Percentiles rank a stretch among this genome's conserved stretches.
Evolutionary conservation across 1,140 invertebrate species (phyloP).

Genomic region (Drosophila suzukii): DNA sequence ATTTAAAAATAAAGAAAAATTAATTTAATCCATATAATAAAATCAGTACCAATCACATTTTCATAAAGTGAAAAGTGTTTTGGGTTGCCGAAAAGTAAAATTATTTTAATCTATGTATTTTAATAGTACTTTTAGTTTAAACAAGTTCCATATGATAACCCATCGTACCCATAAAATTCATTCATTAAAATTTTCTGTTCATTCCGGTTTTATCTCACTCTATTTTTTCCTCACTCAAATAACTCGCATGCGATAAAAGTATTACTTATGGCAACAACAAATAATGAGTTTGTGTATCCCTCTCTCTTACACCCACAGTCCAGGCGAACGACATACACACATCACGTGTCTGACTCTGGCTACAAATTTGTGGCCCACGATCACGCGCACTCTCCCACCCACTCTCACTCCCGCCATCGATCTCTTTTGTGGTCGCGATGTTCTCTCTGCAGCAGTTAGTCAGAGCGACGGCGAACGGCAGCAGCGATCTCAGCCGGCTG

Average conservation of each 20-base stretch:
- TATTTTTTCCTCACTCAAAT: background rate
- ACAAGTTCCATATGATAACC: no score
- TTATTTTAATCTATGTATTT: no score
- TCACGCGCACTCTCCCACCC: constrained; percentile 38
- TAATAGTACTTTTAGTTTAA: no score
- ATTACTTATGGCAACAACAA: constrained; percentile 4
- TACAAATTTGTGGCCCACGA: constrained; percentile 57
- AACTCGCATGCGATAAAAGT: constrained; percentile 15
- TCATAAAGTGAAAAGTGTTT: no score
- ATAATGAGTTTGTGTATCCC: constrained; percentile 18
- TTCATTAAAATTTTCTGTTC: no score
- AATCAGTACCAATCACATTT: no score
- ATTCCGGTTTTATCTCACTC: no score
- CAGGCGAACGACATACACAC: constrained; percentile 24
- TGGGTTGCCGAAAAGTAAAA: no score
- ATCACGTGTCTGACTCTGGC: constrained; percentile 63
- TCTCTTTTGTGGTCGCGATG: constrained; percentile 43
- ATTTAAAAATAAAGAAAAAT: no score
- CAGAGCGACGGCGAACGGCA: constrained; percentile 46
- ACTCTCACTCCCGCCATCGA: background rate
- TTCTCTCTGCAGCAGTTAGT: constrained; percentile 77
- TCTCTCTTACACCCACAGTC: constrained; percentile 22
- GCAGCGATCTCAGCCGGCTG: constrained; percentile 43
- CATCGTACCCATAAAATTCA: no score
- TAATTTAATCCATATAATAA: no score